Conservation (phyloP, 2,797 vertebrate genomes). For the Sparus aurata region DNA sequence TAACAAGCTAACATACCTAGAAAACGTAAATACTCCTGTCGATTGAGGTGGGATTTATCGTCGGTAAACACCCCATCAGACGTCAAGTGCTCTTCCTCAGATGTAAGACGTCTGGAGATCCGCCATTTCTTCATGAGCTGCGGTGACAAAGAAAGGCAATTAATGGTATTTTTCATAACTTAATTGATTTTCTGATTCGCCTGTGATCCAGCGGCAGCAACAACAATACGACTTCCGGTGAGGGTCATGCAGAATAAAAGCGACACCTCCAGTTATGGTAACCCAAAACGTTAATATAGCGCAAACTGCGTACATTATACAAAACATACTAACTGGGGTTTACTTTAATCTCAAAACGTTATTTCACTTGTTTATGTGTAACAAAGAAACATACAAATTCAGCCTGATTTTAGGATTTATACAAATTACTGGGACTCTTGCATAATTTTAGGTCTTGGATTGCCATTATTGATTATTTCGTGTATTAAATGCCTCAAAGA, state of each 20-base stretch:
- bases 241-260: slow-evolving; percentile 60
- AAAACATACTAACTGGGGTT: fast-evolving
- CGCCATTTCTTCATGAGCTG: slow-evolving; percentile 85
- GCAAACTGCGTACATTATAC: too few relatives aligned
- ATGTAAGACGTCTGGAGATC: slow-evolving; percentile 71
- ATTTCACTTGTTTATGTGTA: neutral
- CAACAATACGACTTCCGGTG: slow-evolving; percentile 50
- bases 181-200: slow-evolving; percentile 88
- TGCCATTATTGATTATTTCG: neutral
- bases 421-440: neutral
- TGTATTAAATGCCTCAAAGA: neutral
- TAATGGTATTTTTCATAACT: slow-evolving; percentile 90
- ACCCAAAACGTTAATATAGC: neutral
- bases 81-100: slow-evolving; percentile 38
- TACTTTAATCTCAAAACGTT: neutral
- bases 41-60: slow-evolving; percentile 33
- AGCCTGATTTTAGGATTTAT: neutral
- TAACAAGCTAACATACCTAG: slow-evolving; percentile 79
- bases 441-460: neutral
- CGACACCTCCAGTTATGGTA: fast-evolving
- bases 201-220: slow-evolving; percentile 39
- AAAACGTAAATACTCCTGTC: slow-evolving; percentile 74
- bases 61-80: slow-evolving; percentile 37
- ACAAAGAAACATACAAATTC: neutral
- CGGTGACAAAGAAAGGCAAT: slow-evolving; percentile 90